A percentile compares a stretch with the other conserved stretches of the same genome.
Evolutionary conservation across 2,797 vertebrate genomes (phyloP).

Genomic region (Dendrocincla fuliginosa): DNA sequence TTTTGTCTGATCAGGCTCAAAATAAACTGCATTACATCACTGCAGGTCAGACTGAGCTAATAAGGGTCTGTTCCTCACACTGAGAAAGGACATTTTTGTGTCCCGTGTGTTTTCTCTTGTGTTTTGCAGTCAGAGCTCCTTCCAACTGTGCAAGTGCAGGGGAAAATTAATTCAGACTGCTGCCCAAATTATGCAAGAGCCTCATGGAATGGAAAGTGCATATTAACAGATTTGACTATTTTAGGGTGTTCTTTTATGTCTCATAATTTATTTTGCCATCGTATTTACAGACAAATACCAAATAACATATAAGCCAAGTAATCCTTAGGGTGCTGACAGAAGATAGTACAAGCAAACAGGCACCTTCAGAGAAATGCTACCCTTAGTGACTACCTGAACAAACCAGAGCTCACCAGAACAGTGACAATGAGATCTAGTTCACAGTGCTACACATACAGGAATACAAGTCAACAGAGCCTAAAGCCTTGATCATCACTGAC

Average conservation of each 20-base stretch:
- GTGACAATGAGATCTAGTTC: not conserved
- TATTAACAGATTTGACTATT: slow-evolving; percentile 46
- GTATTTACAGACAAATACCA: slow-evolving; percentile 35
- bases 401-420: not conserved
- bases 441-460: not conserved
- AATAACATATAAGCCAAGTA: not conserved
- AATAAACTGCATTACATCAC: slow-evolving; percentile 51
- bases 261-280: slow-evolving; percentile 13
- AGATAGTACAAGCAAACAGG: not conserved
- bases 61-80: not conserved
- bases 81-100: not conserved
- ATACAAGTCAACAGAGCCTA: not conserved
- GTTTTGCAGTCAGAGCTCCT: slow-evolving; percentile 22
- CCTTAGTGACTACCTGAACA: not conserved
- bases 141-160: not conserved
- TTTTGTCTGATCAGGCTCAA: slow-evolving; percentile 45
- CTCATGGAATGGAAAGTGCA: slow-evolving; percentile 5
- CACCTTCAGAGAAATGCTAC: not conserved
- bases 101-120: not conserved
- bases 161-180: slow-evolving; percentile 35
- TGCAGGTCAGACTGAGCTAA: slow-evolving; percentile 22
- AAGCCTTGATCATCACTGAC: not conserved
- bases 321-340: not conserved
- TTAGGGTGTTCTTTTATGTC: slow-evolving; percentile 11
- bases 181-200: slow-evolving; percentile 19